Evolutionary conservation across 2,888 invertebrate genomes (phyloP).

Genomic region (Drosophila aldrichi): DNA sequence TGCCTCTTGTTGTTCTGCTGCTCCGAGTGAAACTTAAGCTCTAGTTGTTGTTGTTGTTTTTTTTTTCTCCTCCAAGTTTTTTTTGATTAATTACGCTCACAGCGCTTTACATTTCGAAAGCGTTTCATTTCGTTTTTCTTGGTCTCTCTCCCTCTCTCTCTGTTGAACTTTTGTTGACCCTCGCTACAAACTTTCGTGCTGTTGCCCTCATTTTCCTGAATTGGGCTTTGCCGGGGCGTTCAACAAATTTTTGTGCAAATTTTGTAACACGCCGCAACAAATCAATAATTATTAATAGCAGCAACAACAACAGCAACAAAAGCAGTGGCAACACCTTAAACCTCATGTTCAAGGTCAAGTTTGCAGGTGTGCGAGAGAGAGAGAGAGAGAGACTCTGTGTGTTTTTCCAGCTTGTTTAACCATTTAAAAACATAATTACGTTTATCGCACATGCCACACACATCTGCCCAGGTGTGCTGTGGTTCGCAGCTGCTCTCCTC

Average conservation of each 20-base stretch:
- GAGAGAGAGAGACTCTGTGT: not conserved
- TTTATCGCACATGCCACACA: constrained; percentile 36
- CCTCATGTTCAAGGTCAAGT: constrained; percentile 54
- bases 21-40: constrained; percentile 60
- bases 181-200: constrained; percentile 25
- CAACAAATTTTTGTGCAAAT: constrained; percentile 39
- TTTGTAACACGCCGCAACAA: constrained; percentile 32
- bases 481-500: constrained; percentile 6
- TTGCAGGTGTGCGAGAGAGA: constrained; percentile 37
- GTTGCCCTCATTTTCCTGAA: constrained; percentile 36
- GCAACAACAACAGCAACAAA: not conserved
- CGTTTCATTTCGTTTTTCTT: constrained; percentile 17
- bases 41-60: constrained; percentile 47
- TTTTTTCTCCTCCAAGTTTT: not conserved
- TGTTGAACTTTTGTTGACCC: constrained; percentile 25
- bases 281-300: constrained; percentile 40
- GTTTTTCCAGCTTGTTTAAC: constrained; percentile 37
- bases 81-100: constrained; percentile 67
- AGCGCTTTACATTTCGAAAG: constrained; percentile 57
- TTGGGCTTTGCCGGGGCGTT: constrained; percentile 36
- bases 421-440: constrained; percentile 56
- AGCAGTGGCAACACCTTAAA: constrained; percentile 20
- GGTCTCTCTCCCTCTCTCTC: not conserved
- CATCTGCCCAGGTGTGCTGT: constrained; percentile 10
- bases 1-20: constrained; percentile 41